Percentiles rank a stretch among this genome's conserved stretches.
Conservation (phyloP, 2,888 invertebrate genomes). For the Lasius platythorax region DNA sequence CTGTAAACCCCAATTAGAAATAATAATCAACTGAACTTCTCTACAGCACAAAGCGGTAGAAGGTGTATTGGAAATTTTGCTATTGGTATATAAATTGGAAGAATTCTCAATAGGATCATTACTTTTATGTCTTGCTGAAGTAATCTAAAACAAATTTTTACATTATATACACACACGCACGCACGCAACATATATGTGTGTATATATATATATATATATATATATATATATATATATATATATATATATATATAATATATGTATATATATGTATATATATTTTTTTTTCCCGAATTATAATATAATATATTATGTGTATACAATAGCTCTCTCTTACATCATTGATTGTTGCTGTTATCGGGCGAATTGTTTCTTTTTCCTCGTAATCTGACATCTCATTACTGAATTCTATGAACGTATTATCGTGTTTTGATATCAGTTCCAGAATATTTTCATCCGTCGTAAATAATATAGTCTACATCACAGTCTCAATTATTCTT, state of each 20-base stretch:
- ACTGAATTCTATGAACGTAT: constrained; percentile 85
- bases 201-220: too few species aligned
- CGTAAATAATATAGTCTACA: constrained; percentile 94
- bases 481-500: constrained; percentile 38
- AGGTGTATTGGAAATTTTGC: constrained; percentile 61
- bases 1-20: constrained; percentile 90
- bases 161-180: background rate
- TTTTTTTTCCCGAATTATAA: background rate
- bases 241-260: too few species aligned
- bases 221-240: too few species aligned
- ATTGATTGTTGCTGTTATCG: constrained; percentile 88
- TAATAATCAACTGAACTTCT: constrained; percentile 87
- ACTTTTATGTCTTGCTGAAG: constrained; percentile 19
- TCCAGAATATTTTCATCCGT: constrained; percentile 92
- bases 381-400: constrained; percentile 83
- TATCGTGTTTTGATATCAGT: constrained; percentile 87
- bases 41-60: constrained; percentile 78
- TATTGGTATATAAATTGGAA: constrained; percentile 2
- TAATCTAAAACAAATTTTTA: constrained; percentile 38
- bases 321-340: constrained; percentile 54
- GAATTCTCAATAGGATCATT: constrained; percentile 25
- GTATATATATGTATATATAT: too few species aligned
- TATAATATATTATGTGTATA: background rate
- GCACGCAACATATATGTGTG: background rate
- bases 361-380: constrained; percentile 87